phyloP scores from a whole-genome alignment of 2,113 vertebrate genomes.

The Chaetodon auriga region DNA sequence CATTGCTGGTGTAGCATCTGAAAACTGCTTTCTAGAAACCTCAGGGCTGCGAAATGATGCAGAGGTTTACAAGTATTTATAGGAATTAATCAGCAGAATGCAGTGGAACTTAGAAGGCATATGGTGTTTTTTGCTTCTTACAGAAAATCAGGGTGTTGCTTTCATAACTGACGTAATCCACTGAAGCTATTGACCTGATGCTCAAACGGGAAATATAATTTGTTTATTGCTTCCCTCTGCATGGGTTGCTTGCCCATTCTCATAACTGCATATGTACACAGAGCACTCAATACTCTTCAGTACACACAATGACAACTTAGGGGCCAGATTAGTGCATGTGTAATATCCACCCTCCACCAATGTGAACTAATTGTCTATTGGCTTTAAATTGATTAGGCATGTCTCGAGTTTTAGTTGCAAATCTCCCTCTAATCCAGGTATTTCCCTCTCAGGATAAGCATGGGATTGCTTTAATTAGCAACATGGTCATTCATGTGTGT shows the following conservation, averaged over 20 bases:
- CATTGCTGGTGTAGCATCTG: not conserved
- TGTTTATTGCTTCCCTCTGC: constrained; percentile 54
- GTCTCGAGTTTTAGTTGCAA: constrained; percentile 80
- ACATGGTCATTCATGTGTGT: constrained; percentile 58
- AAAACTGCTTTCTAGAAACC: not conserved
- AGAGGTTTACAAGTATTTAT: not conserved
- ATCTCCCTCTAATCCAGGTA: constrained; percentile 84
- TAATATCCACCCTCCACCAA: constrained; percentile 76
- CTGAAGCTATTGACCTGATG: constrained; percentile 42
- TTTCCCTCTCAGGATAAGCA: constrained; percentile 78
- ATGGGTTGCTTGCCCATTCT: constrained; percentile 33
- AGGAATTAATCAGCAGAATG: not conserved
- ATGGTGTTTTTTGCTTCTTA: not conserved
- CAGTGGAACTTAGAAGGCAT: not conserved
- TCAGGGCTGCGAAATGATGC: not conserved
- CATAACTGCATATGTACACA: constrained; percentile 66
- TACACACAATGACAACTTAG: constrained; percentile 68
- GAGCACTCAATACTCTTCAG: constrained; percentile 76
- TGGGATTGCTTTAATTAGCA: constrained; percentile 83
- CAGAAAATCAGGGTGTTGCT: not conserved
- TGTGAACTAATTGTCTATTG: constrained; percentile 83
- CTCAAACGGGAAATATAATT: constrained; percentile 27
- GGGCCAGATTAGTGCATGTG: constrained; percentile 73
- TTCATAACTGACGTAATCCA: constrained; percentile 20
- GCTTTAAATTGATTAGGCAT: constrained; percentile 83